phyloP scores from a whole-genome alignment of 2,113 vertebrate genomes.

The Trogon melanurus region DNA sequence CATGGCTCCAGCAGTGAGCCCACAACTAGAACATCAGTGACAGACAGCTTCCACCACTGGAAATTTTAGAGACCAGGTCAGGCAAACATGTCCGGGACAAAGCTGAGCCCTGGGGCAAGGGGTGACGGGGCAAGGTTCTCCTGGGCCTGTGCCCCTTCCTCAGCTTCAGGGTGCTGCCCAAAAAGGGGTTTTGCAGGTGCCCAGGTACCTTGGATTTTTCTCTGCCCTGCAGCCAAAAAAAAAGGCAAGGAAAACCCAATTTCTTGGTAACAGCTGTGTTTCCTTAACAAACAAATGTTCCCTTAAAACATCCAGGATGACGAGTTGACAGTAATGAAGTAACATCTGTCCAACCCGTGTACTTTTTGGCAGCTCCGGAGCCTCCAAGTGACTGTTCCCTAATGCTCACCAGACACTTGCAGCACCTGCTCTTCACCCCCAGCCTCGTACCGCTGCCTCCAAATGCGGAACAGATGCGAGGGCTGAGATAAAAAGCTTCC shows the following conservation, averaged over 20 bases:
- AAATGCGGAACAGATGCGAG: conserved; percentile 61
- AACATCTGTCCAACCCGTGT: conserved; percentile 75
- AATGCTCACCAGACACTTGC: conserved; percentile 67
- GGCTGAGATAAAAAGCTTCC: conserved; percentile 50
- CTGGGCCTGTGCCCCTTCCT: background rate
- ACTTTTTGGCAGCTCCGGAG: conserved; percentile 67
- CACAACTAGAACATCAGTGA: rapidly evolving
- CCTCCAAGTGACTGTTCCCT: conserved; percentile 71
- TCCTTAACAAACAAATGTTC: conserved; percentile 78
- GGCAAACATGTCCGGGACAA: rapidly evolving
- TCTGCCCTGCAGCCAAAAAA: conserved; percentile 21
- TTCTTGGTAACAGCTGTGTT: conserved; percentile 74
- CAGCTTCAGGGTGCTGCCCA: background rate
- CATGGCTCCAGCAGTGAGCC: background rate
- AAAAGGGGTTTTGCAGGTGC: background rate
- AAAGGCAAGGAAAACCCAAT: conserved; percentile 55
- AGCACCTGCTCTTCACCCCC: conserved; percentile 74
- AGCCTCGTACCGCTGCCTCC: conserved; percentile 40
- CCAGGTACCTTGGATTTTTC: background rate
- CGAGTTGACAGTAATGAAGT: conserved; percentile 70
- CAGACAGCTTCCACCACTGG: rapidly evolving
- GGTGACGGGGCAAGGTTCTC: background rate
- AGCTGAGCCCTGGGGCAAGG: background rate
- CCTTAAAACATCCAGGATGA: conserved; percentile 71
- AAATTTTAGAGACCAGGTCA: background rate